phyloP scores from a whole-genome alignment of 2,888 invertebrate genomes.

The Tenthredo mesomela region DNA sequence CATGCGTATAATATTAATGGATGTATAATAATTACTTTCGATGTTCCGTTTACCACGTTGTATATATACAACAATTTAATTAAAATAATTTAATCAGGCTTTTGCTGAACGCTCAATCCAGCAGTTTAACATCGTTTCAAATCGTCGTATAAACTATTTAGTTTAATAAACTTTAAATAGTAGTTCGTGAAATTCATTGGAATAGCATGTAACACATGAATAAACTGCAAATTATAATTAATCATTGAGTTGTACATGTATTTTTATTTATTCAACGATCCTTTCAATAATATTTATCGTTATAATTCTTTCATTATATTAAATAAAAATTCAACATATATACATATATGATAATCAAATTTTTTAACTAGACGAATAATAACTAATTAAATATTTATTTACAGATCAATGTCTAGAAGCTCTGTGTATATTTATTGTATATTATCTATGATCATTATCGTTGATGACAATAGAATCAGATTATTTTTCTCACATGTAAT shows the following conservation, averaged over 20 bases:
- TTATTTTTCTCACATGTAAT: slow-evolving; percentile 1
- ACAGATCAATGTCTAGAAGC: background rate
- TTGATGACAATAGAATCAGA: background rate
- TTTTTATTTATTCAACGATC: background rate
- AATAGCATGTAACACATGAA: slow-evolving; percentile 39
- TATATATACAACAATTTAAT: background rate
- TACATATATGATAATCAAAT: background rate
- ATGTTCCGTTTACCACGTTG: background rate
- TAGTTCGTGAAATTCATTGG: slow-evolving; percentile 15
- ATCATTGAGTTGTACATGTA: background rate
- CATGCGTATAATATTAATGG: background rate
- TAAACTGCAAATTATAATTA: slow-evolving; percentile 35
- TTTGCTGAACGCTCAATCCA: slow-evolving; percentile 24
- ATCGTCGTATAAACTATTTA: slow-evolving; percentile 20
- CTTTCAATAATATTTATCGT: background rate
- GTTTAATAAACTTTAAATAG: background rate
- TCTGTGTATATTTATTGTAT: too few relatives aligned
- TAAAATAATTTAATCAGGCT: background rate
- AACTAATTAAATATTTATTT: background rate
- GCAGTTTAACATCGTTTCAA: background rate
- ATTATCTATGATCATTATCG: background rate
- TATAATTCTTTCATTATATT: background rate
- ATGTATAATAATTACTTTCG: background rate
- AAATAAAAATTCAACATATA: background rate
- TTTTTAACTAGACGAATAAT: background rate